Evolutionary conservation across 2,113 vertebrate species (phyloP).

Genomic region (Labeo catla): DNA sequence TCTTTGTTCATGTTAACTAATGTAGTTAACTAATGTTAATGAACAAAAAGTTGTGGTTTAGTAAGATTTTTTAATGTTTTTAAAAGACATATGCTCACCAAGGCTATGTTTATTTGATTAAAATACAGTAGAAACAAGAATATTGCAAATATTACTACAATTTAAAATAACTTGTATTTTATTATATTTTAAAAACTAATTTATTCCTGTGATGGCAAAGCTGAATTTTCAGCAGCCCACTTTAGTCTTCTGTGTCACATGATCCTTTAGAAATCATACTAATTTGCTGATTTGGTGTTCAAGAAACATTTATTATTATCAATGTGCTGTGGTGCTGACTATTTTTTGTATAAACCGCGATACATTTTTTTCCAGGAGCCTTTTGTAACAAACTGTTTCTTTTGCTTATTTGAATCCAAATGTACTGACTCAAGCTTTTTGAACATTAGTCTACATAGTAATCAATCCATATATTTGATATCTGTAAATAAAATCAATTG

Average conservation of each 20-base stretch:
- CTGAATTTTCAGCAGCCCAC: neutral
- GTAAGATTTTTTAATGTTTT: too few relatives aligned
- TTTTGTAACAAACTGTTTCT: neutral
- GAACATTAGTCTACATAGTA: neutral
- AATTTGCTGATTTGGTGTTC: neutral
- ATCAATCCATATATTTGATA: neutral
- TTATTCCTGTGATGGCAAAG: neutral
- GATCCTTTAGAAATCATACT: neutral
- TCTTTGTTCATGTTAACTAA: too few relatives aligned
- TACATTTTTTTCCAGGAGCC: too few relatives aligned
- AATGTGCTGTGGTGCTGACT: neutral
- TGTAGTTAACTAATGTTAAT: too few relatives aligned
- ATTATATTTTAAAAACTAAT: neutral
- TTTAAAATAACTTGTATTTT: neutral
- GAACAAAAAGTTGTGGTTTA: too few relatives aligned
- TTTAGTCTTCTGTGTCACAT: neutral
- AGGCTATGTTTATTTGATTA: neutral
- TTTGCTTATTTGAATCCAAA: too few relatives aligned
- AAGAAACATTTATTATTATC: neutral
- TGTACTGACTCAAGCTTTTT: neutral
- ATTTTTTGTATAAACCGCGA: neutral
- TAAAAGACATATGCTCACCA: neutral
- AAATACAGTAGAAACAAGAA: neutral
- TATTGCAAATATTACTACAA: too few relatives aligned
- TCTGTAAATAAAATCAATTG: neutral